Base-by-base conservation (phyloP, 2,888 invertebrate species). In the Rapana venosa region DNA sequence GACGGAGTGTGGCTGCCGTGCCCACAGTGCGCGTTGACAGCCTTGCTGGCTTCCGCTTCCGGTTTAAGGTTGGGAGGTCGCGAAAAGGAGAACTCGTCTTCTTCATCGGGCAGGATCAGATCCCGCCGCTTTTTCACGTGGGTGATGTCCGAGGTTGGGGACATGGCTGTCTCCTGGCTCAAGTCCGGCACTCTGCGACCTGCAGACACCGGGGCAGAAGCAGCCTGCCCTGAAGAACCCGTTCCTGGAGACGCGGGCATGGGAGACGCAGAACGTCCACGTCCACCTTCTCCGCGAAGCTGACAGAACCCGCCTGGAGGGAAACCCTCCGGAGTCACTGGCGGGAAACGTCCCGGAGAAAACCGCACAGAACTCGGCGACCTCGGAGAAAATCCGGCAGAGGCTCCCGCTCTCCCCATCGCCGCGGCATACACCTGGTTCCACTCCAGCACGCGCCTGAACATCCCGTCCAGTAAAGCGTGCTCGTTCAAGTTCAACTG, bases 61-160 rank as follows among this genome's bases (percentile, higher is more conserved):
- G 26, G 81, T 22, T 35, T 81, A 4, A 35, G 81, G 81, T 1
- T 36, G 36, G 36, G 20, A 36, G 81, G 22, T 36, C 81, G 32
- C 4, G 66, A 35, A 92, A 94, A 94, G 70, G 94, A 93, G 87
- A 92, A 92, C 81, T 93, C 93, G 77, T 93, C 93, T 35, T 94
- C 95, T 26, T 94, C 94, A 84, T 95, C 95, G 17, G 94, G 94
- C 35, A 94, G 87, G 47, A 95, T 94, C 4, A 95, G 90, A 86
- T 94, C 94, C 87, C 92, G 87, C 5, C 92, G 87, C 70, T 30
- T 79, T 56, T 87, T 92, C 74, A 84, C 74, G 58, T 56, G 70
- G 30, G 81, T 83, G 66, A 85, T 56, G 81, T 89, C 88, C 22
- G 88, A 89, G 22, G 88, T 74, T 11, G 88, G 88, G 6, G 88